Percentiles rank a stretch among this genome's conserved stretches.
Evolutionary conservation across 1,140 invertebrate genomes (phyloP).

Genomic region (Cherax destructor): DNA sequence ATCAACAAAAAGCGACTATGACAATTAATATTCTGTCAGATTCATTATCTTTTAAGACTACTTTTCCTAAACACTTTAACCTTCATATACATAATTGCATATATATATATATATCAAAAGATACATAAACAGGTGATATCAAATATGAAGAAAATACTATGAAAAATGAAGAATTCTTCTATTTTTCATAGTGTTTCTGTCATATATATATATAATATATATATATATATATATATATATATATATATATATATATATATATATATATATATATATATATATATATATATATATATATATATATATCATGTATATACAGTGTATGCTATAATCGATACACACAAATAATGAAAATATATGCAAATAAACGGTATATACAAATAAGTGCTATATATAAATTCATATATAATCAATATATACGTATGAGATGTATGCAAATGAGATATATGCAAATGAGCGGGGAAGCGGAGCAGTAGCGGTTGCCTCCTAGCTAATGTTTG

Average conservation of each 20-base stretch:
- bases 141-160: too few species aligned
- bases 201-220: not conserved
- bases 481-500: not conserved
- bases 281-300: conserved; percentile 16
- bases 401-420: not conserved
- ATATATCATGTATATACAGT: not conserved
- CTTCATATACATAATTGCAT: not conserved
- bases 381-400: too few species aligned
- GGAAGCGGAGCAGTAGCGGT: not conserved
- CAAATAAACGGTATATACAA: too few species aligned
- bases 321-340: not conserved
- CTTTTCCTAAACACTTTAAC: too few species aligned
- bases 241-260: conserved; percentile 37
- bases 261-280: too few species aligned
- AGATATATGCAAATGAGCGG: not conserved
- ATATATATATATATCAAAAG: conserved; percentile 21
- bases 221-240: conserved; percentile 33
- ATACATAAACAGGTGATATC: too few species aligned
- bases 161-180: too few species aligned
- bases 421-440: not conserved
- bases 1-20: too few species aligned
- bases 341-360: not conserved
- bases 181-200: too few species aligned
- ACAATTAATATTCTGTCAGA: too few species aligned
- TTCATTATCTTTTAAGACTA: too few species aligned